These are phyloP conservation scores for Agrotis puta DNA, from an alignment of 2,888 invertebrate species.

Conservation along the genomic window DNA sequence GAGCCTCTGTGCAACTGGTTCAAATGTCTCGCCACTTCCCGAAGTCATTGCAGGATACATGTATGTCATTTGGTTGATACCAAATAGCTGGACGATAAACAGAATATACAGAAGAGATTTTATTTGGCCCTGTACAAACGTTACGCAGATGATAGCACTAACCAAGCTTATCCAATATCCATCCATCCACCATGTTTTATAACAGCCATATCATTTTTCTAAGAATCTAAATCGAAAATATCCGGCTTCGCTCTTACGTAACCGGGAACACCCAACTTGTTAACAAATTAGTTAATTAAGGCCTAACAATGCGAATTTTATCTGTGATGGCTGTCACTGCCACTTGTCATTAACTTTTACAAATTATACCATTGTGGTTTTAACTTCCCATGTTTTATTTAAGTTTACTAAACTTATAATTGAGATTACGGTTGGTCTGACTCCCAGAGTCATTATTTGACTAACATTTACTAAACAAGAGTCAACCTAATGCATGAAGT, in stretches of 20 bases:
- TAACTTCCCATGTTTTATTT: not conserved
- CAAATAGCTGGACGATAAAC: not conserved
- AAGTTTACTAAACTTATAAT: not conserved
- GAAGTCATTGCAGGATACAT: slow-evolving; percentile 1
- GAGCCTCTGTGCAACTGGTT: slow-evolving; percentile 11
- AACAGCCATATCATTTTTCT: not conserved
- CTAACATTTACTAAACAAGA: no score
- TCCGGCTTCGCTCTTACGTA: slow-evolving; percentile 37
- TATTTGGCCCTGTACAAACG: no score
- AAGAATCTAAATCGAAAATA: slow-evolving; percentile 11
- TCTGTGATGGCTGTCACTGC: slow-evolving; percentile 12
- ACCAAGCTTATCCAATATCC: no score
- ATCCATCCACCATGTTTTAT: slow-evolving; percentile 1
- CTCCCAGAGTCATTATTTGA: no score
- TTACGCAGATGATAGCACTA: not conserved
- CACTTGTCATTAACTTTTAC: slow-evolving; percentile 8
- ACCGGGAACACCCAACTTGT: slow-evolving; percentile 49
- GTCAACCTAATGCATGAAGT: no score
- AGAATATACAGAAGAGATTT: not conserved
- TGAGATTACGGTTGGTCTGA: no score
- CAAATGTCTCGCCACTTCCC: slow-evolving; percentile 22
- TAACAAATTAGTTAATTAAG: slow-evolving; percentile 47
- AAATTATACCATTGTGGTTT: slow-evolving; percentile 18
- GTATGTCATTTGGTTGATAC: not conserved
- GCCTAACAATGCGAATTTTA: slow-evolving; percentile 52